phyloP scores from a whole-genome alignment of 2,113 vertebrate species.

The Spermophilus dauricus region DNA sequence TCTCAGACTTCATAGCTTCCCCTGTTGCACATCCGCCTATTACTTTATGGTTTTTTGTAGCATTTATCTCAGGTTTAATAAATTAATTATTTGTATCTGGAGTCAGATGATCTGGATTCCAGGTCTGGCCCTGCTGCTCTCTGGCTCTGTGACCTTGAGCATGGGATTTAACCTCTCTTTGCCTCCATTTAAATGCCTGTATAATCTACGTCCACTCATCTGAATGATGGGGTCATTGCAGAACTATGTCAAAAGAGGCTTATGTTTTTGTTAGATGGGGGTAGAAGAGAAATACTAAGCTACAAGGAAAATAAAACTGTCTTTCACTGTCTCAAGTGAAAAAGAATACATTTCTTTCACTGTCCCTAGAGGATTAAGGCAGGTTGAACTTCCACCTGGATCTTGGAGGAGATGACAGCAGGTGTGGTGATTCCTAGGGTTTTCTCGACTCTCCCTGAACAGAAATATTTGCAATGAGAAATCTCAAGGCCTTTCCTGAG shows the following conservation, averaged over 20 bases:
- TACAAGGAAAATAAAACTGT: background rate
- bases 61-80: background rate
- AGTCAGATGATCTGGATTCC: background rate
- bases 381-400: background rate
- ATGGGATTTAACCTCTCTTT: background rate
- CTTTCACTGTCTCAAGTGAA: too few species aligned
- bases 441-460: background rate
- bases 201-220: background rate
- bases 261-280: conserved; percentile 71
- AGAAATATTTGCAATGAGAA: background rate
- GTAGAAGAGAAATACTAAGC: background rate
- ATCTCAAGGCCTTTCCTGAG: background rate
- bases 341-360: background rate
- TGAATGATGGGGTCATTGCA: background rate
- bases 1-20: background rate
- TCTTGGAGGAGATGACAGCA: background rate
- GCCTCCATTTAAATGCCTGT: background rate
- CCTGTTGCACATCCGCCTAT: background rate
- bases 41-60: background rate
- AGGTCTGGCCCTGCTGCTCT: background rate
- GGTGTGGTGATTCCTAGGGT: background rate
- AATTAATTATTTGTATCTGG: background rate
- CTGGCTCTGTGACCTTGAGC: background rate
- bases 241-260: background rate
- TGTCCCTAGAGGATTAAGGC: background rate